Evolutionary conservation across 2,113 vertebrate species (phyloP), one percentile per base, ranked within the genome.

Genomic region (Lycocorax pyrrhopterus): DNA sequence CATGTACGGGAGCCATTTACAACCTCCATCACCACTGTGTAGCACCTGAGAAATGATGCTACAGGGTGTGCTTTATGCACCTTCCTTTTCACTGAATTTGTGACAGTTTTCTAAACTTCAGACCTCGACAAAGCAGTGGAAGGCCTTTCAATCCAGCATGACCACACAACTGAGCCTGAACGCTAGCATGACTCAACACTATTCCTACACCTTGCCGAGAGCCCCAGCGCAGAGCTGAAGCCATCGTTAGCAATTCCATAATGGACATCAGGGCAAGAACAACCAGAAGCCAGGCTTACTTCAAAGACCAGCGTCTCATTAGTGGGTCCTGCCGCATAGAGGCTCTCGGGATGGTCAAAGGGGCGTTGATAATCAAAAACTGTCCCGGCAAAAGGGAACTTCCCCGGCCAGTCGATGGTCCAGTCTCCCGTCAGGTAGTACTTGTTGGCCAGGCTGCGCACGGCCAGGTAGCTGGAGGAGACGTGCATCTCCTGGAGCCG

Each of bases 261-360:
- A 97, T 47, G 93, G 95, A 97, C 92, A 69, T 84, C 90, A 97
- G 94, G 72, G 82, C 76, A 19, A 39, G 67, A 90, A 93, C 44
- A 72, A 95, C 90, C 16, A 94, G 66, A 76, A 95, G 66, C 84
- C 84, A 95, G 87, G 90, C 99, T 99, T 98, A 99, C 99, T 98
- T 99, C 99, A 98, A 99, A 99, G 97, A 99, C 98, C 89, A 99
- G 98, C 2, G 99, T 99, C 98, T 99, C 99, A 89, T 99, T 99
- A 86, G 99, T 99, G 7, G 99, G 99, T 66, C 99, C 99, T 1
- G 98, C 90, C 0, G 99, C 98, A 12, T 97, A 98, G 66, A 99
- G 98, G 33, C 98, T 99, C 97, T 99, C 99, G 0, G 99, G 99
- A 51, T 96, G 98, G 97, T 98, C 98, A 64, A 98, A 98, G 71